Percentiles rank a stretch among this genome's conserved stretches.
These are phyloP conservation scores for Solen grandis DNA, from an alignment of 1,140 invertebrate species.

Conservation along the genomic window DNA sequence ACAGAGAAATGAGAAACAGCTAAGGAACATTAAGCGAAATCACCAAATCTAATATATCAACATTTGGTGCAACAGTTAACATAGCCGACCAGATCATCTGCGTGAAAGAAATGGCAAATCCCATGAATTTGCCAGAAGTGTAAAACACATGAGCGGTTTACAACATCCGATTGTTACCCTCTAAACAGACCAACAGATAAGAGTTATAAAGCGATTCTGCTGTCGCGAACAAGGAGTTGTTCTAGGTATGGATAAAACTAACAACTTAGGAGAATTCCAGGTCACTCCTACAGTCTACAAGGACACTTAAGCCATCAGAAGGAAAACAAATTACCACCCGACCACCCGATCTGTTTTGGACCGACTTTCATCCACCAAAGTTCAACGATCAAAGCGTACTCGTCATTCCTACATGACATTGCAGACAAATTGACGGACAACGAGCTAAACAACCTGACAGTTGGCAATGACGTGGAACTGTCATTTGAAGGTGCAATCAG, in stretches of 20 bases:
- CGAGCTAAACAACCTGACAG: no score
- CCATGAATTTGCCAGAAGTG: constrained; percentile 5
- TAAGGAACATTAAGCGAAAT: no score
- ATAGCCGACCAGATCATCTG: constrained; percentile 10
- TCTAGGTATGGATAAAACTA: constrained; percentile 26
- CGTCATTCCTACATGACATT: constrained; percentile 13
- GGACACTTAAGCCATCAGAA: neutral
- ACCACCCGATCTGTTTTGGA: constrained; percentile 29
- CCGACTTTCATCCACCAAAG: constrained; percentile 36
- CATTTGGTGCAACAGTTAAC: neutral
- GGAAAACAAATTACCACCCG: constrained; percentile 1
- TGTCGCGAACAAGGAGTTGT: constrained; percentile 2
- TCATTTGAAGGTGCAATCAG: constrained; percentile 23
- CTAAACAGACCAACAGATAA: constrained; percentile 23
- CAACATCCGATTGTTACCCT: constrained; percentile 16
- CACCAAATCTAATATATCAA: neutral
- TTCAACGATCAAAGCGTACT: constrained; percentile 11
- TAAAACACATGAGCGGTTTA: constrained; percentile 20
- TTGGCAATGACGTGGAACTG: constrained; percentile 4
- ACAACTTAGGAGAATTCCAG: constrained; percentile 32
- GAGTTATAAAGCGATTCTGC: constrained; percentile 34
- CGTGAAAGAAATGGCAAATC: constrained; percentile 20
- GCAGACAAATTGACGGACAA: constrained; percentile 17
- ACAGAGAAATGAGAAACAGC: constrained; percentile 30
- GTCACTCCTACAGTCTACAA: constrained; percentile 32